Conservation (phyloP, 2,113 vertebrate genomes). For the Pycnonotus jocosus region DNA sequence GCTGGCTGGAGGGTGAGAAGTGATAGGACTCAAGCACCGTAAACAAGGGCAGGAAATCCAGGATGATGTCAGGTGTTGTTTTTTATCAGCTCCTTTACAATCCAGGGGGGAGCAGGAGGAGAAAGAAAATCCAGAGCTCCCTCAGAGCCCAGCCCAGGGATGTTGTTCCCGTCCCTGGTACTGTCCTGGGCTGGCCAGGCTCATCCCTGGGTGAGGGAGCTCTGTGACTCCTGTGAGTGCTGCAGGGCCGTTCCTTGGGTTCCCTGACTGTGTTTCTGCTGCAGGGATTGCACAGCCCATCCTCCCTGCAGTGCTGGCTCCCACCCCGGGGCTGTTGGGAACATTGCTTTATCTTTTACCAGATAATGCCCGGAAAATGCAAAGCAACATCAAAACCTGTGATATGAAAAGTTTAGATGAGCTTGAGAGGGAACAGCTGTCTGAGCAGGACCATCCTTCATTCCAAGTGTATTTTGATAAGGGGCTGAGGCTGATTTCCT, state of each 20-base stretch:
- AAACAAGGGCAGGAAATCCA: background rate
- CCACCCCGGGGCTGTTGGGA: background rate
- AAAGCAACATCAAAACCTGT: background rate
- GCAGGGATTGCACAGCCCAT: background rate
- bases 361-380: background rate
- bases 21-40: rapidly evolving
- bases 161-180: rapidly evolving
- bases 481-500: background rate
- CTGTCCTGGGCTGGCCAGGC: background rate
- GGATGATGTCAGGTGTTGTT: rapidly evolving
- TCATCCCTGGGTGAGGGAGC: background rate
- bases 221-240: rapidly evolving
- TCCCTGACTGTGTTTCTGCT: background rate
- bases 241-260: rapidly evolving
- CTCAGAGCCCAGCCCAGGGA: background rate
- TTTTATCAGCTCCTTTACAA: background rate
- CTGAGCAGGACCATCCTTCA: background rate
- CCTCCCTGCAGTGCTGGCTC: rapidly evolving
- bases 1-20: background rate
- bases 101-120: background rate
- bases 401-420: background rate
- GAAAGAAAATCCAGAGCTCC: background rate
- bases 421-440: background rate
- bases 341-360: background rate
- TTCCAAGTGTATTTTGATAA: background rate